phyloP scores from a whole-genome alignment of 2,113 vertebrate species.

The Ochotona princeps region DNA sequence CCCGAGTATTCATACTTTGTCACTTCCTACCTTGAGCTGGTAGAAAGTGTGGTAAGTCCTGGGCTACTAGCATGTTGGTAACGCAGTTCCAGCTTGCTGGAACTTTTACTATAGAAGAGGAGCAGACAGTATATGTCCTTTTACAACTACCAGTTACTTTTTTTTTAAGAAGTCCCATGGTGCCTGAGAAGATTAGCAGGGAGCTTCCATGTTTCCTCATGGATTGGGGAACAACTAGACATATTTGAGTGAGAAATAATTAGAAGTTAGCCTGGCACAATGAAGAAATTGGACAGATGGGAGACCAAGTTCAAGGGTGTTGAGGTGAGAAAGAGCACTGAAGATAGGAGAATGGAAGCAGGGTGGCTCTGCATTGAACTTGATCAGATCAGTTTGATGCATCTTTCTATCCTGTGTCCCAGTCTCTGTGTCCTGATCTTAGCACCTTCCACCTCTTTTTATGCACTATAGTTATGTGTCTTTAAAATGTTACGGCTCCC shows the following conservation, averaged over 20 bases:
- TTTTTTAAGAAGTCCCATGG: not conserved
- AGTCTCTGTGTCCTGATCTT: not conserved
- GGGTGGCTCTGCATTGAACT: rapidly evolving
- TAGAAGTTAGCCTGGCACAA: not conserved
- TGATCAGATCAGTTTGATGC: rapidly evolving
- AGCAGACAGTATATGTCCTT: not conserved
- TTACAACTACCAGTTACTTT: not conserved
- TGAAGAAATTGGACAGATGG: not conserved
- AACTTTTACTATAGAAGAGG: not conserved
- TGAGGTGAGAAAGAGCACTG: not conserved
- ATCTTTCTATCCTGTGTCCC: not conserved
- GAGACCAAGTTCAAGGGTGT: not conserved
- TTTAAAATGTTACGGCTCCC: not conserved
- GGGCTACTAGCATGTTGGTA: not conserved
- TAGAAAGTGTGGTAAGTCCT: not conserved
- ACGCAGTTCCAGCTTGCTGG: not conserved
- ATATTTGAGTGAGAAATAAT: not conserved
- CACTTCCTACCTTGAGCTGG: not conserved
- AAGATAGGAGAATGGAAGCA: too few relatives aligned
- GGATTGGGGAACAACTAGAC: not conserved
- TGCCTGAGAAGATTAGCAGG: not conserved
- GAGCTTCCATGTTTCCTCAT: not conserved
- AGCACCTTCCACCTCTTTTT: not conserved
- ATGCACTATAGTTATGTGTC: not conserved
- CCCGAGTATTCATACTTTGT: not conserved